Evolutionary conservation across 2,113 vertebrate genomes (phyloP).

Genomic region (Leiothrix lutea): DNA sequence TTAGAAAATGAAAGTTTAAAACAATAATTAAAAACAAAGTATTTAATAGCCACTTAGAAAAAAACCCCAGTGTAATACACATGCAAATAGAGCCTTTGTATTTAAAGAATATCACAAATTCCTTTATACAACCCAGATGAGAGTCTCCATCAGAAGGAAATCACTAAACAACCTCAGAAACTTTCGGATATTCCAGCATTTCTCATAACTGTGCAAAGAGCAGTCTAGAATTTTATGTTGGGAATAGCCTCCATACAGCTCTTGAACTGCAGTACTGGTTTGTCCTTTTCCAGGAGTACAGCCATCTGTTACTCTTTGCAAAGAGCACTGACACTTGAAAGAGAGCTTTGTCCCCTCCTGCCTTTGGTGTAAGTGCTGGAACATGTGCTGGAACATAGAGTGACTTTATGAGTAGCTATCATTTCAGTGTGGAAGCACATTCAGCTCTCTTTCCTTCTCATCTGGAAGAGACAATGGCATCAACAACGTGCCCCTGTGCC

Average conservation of each 20-base stretch:
- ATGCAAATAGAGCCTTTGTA: not conserved
- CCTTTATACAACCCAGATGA: not conserved
- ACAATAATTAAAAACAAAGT: not conserved
- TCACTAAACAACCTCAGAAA: not conserved
- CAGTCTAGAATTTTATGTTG: not conserved
- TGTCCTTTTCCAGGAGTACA: not conserved
- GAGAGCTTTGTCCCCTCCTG: not conserved
- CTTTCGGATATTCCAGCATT: not conserved
- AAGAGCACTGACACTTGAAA: not conserved
- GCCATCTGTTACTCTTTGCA: not conserved
- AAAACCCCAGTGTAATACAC: not conserved
- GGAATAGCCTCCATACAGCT: not conserved
- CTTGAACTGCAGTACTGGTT: not conserved
- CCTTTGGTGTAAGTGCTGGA: not conserved
- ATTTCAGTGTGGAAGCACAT: not conserved
- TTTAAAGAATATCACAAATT: not conserved
- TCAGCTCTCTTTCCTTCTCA: not conserved
- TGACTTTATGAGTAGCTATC: not conserved
- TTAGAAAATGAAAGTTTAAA: not conserved
- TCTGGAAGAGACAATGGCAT: not conserved
- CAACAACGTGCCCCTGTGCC: not conserved
- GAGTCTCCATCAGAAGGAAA: not conserved
- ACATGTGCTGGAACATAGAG: not conserved
- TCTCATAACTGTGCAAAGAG: not conserved
- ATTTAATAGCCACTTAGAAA: not conserved